Evolutionary conservation across 1,140 invertebrate genomes (phyloP).

Genomic region (Drosophila trapezifrons): DNA sequence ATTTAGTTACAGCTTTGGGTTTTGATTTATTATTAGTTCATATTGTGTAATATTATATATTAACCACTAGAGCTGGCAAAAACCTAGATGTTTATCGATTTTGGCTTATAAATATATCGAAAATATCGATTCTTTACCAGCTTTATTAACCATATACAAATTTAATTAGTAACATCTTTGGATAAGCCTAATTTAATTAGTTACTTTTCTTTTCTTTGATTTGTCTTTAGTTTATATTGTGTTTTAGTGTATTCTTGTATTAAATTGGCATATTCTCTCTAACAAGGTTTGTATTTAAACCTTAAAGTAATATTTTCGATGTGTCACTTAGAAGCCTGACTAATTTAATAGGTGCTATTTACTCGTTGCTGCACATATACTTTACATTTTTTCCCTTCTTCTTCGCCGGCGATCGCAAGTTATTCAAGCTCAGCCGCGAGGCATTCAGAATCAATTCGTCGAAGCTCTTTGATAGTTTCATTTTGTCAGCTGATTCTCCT

Average conservation of each 20-base stretch:
- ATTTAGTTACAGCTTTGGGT: neutral
- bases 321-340: neutral
- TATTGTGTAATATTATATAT: too few species aligned
- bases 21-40: neutral
- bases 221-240: too few species aligned
- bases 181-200: neutral
- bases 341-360: slow-evolving; percentile 9
- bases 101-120: neutral
- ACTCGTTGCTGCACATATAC: slow-evolving; percentile 28
- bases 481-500: slow-evolving; percentile 43
- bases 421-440: slow-evolving; percentile 78
- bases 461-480: slow-evolving; percentile 83
- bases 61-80: neutral
- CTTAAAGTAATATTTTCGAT: neutral
- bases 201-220: neutral
- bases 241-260: neutral
- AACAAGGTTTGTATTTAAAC: too few species aligned
- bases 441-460: slow-evolving; percentile 80
- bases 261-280: neutral
- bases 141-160: neutral
- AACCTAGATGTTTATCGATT: neutral
- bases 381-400: slow-evolving; percentile 83
- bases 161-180: too few species aligned
- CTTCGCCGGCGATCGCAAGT: slow-evolving; percentile 74
- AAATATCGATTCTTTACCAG: neutral